Conservation (phyloP, 2,113 vertebrate species). For the Poeciliopsis occidentalis region DNA sequence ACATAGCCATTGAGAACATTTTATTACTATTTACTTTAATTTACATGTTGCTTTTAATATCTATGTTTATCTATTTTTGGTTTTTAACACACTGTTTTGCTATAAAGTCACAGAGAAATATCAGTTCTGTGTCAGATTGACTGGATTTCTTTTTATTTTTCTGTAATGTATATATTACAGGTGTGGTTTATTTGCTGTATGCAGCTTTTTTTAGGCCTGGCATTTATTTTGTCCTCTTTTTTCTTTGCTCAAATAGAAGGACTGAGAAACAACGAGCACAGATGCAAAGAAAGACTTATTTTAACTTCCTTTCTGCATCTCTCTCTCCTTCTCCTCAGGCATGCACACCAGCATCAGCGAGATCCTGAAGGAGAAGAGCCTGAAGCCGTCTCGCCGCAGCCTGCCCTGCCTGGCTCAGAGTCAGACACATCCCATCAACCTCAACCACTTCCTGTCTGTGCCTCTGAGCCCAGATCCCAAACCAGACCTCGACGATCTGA, state of each 20-base stretch:
- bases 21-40: neutral
- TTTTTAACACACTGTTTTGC: no score
- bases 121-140: neutral
- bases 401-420: conserved; percentile 94
- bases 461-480: conserved; percentile 80
- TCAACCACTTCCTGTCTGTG: conserved; percentile 90
- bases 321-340: conserved; percentile 76
- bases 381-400: conserved; percentile 93
- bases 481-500: conserved; percentile 58
- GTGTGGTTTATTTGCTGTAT: neutral
- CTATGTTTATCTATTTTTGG: neutral
- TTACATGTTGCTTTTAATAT: neutral
- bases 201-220: neutral
- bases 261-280: neutral
- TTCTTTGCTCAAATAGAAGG: neutral
- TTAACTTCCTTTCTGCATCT: neutral
- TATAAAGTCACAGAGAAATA: no score
- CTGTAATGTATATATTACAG: neutral
- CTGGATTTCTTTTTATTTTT: neutral
- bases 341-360: conserved; percentile 97
- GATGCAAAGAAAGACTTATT: neutral
- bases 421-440: conserved; percentile 90
- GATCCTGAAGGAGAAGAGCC: conserved; percentile 89
- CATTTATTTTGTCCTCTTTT: neutral
- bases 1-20: neutral